Evolutionary conservation across 2,888 invertebrate species (phyloP), one percentile per base, ranked within the genome.

Genomic region (Diaphora mendica): DNA sequence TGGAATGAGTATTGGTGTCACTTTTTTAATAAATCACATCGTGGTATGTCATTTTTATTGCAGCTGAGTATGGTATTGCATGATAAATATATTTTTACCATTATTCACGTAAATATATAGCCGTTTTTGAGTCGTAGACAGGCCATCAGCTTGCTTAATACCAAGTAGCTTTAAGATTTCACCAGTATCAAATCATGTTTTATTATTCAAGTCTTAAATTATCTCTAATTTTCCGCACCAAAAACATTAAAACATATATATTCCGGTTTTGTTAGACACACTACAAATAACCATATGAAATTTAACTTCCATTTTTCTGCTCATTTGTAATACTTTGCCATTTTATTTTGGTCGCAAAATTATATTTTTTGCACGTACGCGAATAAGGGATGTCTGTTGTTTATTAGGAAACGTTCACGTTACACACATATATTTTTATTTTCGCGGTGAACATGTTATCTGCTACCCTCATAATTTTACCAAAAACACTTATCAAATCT

Each of bases 351-450:
- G 85, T 73, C 75, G 51, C 72, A 71, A 73, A 79, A 80, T 82
- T 82, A 82, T 85, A 86, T 79, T 81, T 85, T 76, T 79, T 81
- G 77, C 80, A 80, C 86, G 87, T 82, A 79, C 80, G 77, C 76
- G 77, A 72, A 72, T 65, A 35, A 75, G 74, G 55, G 71, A 78
- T 83, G 75, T 78, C 79, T 82, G 82, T 87, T 87, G 83, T 86
- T 86, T 86, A 87, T 85, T 79, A 71, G 76, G 77, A 74, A 77
- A 75, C 70, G 76, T 64, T 78, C 71, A 64, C 79, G 77, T 76
- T 79, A 77, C 74, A 75, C 68, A 72, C 71, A 75, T 75, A 77
- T 76, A 65, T 78, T 79, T 79, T 69, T 79, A 84, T 83, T 80
- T 79, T 55, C 17, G 9, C n/a, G 15, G 68, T 75, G 48, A 59